Base-by-base conservation (phyloP, 37 sponge, comb jelly and placozoan genomes). In the Haliclona indistincta region DNA sequence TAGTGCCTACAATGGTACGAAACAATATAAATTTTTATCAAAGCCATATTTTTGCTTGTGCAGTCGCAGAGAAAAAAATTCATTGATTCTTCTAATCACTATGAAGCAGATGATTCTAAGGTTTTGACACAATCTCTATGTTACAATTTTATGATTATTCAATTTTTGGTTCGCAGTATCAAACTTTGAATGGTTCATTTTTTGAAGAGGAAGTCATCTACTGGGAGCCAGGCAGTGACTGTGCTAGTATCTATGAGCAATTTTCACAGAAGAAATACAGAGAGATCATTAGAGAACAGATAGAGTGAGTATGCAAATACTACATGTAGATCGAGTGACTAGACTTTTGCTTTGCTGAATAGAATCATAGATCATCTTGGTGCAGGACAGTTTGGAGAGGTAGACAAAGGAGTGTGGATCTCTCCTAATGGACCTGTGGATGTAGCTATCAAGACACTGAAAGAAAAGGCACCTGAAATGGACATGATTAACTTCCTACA, bases 371-470 rank as follows among this genome's bases (percentile, higher is more conserved):
- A 15, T 26, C 23, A 43, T 38, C 70, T 88, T 73, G 88, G 88
- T 13, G 70, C 82, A 5, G 88, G 88, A 15, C 82, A 88, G 72
- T 88, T 88, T 77, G 88, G 88, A 0, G 71, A 17, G 23, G 88
- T 88, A 15, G 38, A 76, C 37, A 54, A 55, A 23, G 88, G 82
- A 39, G 58, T 43, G 64, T 81, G 77, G 82, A 25, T 28, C 2
- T 71, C 78, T 19, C 62, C 68, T 38, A 34, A 30, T 11, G 78
- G 82, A 6, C 29, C 52, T 13, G 52, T 82, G 22, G 43, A 38
- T n/a, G 83, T 88, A 4, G 88, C 88, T 4, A 34, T 88, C 22
- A 88, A 88, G 66, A 66, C 61, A 20, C 78, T 88, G 10, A 74
- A 81, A 23, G 15, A 53, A 38, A 51, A 63, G 2, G 42, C 63